Conservation (phyloP, 2,888 invertebrate species). For the Cephalotes varians region DNA sequence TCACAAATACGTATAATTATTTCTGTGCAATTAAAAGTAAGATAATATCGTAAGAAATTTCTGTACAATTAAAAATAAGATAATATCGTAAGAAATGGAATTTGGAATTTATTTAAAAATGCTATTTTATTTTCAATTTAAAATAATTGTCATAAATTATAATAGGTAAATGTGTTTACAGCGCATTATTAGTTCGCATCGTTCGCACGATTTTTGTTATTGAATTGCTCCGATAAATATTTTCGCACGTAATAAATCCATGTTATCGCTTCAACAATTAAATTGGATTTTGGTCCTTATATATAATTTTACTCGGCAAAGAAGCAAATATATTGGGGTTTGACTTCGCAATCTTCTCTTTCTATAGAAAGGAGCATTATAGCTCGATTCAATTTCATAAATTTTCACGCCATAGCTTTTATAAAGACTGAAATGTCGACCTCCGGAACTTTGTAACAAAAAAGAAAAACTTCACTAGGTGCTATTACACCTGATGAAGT, state of each 20-base stretch:
- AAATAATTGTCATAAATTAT: not conserved
- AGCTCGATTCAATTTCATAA: conserved; percentile 14
- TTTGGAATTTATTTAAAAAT: not conserved
- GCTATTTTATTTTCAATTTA: not conserved
- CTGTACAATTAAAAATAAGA: not conserved
- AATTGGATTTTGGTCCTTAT: not conserved
- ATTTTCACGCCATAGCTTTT: not conserved
- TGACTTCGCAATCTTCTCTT: not conserved
- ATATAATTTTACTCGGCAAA: not conserved
- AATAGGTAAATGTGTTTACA: not conserved
- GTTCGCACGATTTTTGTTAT: not conserved
- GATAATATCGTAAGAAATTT: not conserved
- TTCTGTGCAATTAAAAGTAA: conserved; percentile 6
- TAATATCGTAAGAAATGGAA: not conserved
- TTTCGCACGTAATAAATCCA: not conserved
- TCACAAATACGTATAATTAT: not conserved
- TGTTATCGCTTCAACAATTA: not conserved
- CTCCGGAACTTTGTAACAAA: not conserved
- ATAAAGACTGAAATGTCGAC: conserved; percentile 15
- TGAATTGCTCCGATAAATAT: not conserved
- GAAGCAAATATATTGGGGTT: not conserved
- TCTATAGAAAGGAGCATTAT: not conserved
- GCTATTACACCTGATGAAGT: conserved; percentile 16
- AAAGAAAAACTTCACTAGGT: not conserved
- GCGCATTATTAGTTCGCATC: conserved; percentile 3